Evolutionary conservation across 2,888 invertebrate species (phyloP), one percentile per base, ranked within the genome.

Genomic region (Noctua janthe): DNA sequence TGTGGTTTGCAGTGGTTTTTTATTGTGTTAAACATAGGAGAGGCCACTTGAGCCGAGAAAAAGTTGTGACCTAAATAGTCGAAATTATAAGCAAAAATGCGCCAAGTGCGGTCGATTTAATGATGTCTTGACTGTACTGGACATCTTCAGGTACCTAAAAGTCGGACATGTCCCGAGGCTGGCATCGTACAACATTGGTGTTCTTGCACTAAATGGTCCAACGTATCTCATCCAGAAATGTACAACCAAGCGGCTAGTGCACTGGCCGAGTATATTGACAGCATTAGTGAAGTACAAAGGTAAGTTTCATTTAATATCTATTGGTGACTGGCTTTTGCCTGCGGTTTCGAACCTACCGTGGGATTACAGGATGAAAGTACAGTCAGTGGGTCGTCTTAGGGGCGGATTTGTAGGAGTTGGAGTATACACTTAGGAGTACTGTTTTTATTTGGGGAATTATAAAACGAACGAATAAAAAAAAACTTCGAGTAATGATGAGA

Each of bases 111-210:
- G 47, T 47, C 43, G 39, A 43, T 43, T 56, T 20, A 62, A 15
- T n/a, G 2, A 43, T 81, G 51, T 29, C 29, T 29, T 29, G 29
- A 29, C 29, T 1, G 29, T 29, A 51, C 39, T 81, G 47, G 39
- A 7, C 47, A 15, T 39, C 39, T 29, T 7, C 91, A 98, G 97
- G 97, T 99, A 84, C 98, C 99, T 0, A 91, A 95, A 23, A 97
- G 98, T 83, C 97, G 99, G 49, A 98, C 98, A 13, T 99, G 99
- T 93, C 97, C 98, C 6, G 98, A 99, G 93, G 99, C 99, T 0
- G 98, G 98, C 82, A 98, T 99, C 81, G 99, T 99, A 92, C 98
- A 99, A 0, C 99, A 99, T 94, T 99, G 99, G 99, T 99, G 99
- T 93, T 98, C 99, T 4, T 99, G 99, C 92, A 97, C 99, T 1